phyloP scores from a whole-genome alignment of 1,140 invertebrate species.

The Probaryconus sp. region DNA sequence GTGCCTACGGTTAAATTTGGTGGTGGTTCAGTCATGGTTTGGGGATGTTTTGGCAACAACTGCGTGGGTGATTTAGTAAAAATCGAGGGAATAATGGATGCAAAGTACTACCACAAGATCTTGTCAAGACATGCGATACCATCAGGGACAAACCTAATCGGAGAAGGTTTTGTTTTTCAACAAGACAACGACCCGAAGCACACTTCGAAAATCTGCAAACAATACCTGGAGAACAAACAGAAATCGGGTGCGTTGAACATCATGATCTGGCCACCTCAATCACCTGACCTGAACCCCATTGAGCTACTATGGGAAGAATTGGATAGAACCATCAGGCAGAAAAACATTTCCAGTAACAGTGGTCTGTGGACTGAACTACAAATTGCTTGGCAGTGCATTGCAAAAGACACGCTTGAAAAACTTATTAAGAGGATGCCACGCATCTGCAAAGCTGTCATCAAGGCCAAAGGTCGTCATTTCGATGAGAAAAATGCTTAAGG shows the following conservation, averaged over 20 bases:
- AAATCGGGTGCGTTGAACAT: not conserved
- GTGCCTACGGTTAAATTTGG: slow-evolving; percentile 60
- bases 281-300: slow-evolving; percentile 66
- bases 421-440: slow-evolving; percentile 11
- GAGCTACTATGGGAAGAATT: slow-evolving; percentile 63
- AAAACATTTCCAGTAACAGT: not conserved
- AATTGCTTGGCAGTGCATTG: slow-evolving; percentile 1
- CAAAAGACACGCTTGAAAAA: not conserved
- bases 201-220: slow-evolving; percentile 30
- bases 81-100: slow-evolving; percentile 61
- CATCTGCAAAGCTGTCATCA: slow-evolving; percentile 6
- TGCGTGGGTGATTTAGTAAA: slow-evolving; percentile 55
- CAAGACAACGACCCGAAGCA: slow-evolving; percentile 69
- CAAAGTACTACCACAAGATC: slow-evolving; percentile 33
- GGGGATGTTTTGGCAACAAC: slow-evolving; percentile 45
- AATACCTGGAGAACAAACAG: slow-evolving; percentile 7
- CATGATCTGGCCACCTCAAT: slow-evolving; percentile 59
- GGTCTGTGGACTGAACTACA: slow-evolving; percentile 4
- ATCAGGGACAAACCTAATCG: slow-evolving; percentile 17
- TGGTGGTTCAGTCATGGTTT: slow-evolving; percentile 53
- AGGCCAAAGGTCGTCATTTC: slow-evolving; percentile 61
- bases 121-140: slow-evolving; percentile 26
- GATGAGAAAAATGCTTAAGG: slow-evolving; percentile 44
- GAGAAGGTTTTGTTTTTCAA: slow-evolving; percentile 44
- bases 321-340: slow-evolving; percentile 15